phyloP scores from a whole-genome alignment of 2,797 vertebrate genomes.

The Enteromius trimaculatus region DNA sequence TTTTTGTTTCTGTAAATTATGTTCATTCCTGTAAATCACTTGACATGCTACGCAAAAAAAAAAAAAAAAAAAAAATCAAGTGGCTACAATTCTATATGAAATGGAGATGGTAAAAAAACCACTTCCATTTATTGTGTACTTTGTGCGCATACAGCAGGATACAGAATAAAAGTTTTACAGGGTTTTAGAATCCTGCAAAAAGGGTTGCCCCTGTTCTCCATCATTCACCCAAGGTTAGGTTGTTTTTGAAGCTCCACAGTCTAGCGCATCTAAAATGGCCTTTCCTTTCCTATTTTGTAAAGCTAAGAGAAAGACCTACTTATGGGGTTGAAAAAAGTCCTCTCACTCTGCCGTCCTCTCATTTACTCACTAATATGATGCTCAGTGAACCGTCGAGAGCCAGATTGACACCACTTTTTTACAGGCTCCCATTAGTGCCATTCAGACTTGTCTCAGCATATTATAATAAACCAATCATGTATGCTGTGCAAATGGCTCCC shows the following conservation, averaged over 20 bases:
- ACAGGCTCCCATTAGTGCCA: slow-evolving; percentile 77
- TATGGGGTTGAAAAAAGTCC: slow-evolving; percentile 21
- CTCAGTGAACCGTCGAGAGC: slow-evolving; percentile 74
- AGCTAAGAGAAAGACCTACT: slow-evolving; percentile 41
- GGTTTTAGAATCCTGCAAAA: slow-evolving; percentile 24
- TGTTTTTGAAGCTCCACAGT: slow-evolving; percentile 11
- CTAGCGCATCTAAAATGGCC: slow-evolving; percentile 1
- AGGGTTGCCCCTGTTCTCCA: slow-evolving; percentile 2
- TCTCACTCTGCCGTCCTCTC: slow-evolving; percentile 21
- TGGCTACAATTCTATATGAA: neutral
- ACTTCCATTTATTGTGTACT: too few species aligned
- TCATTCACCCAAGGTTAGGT: slow-evolving; percentile 33
- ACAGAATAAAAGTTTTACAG: neutral
- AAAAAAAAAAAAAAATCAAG: neutral
- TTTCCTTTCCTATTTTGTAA: slow-evolving; percentile 15
- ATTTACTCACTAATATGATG: slow-evolving; percentile 73
- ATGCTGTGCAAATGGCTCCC: slow-evolving; percentile 70
- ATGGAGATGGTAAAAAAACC: neutral
- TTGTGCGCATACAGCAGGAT: neutral
- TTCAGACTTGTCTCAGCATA: slow-evolving; percentile 74
- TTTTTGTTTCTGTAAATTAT: neutral
- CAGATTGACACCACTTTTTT: slow-evolving; percentile 79
- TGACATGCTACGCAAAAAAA: neutral
- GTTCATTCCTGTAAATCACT: neutral
- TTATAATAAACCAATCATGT: slow-evolving; percentile 80